These are phyloP conservation scores for Dascyllus trimaculatus DNA, from an alignment of 2,113 vertebrate species.

Conservation along the genomic window DNA sequence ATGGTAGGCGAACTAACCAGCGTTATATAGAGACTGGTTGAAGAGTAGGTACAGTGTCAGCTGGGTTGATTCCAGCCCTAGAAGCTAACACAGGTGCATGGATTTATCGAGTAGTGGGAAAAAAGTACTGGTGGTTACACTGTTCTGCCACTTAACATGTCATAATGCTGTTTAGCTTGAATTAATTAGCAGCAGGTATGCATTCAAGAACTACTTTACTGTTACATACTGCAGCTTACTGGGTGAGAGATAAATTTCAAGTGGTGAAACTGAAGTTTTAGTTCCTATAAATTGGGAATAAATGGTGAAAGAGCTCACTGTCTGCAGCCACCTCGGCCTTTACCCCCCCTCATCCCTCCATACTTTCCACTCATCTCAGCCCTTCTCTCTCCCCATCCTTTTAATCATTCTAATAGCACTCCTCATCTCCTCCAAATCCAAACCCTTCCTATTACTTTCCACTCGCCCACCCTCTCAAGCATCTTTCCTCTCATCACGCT, in stretches of 20 bases:
- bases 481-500: conserved; percentile 46
- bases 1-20: too few species aligned
- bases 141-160: not conserved
- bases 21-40: too few species aligned
- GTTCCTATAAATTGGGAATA: conserved; percentile 2
- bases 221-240: not conserved
- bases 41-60: too few species aligned
- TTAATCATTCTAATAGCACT: conserved; percentile 73
- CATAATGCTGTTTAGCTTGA: not conserved
- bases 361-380: conserved; percentile 31
- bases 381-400: conserved; percentile 35
- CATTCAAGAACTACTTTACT: not conserved
- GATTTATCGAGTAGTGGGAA: not conserved
- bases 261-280: not conserved
- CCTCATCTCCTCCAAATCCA: conserved; percentile 44
- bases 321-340: not conserved
- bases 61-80: too few species aligned
- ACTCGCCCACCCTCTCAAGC: conserved; percentile 38
- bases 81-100: too few species aligned
- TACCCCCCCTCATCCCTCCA: not conserved
- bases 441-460: conserved; percentile 50
- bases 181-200: not conserved
- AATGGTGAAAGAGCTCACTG: conserved; percentile 31
- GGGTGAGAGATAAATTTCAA: not conserved
- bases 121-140: not conserved